phyloP scores from a whole-genome alignment of 1,140 invertebrate species.

The Anthonomus grandis region DNA sequence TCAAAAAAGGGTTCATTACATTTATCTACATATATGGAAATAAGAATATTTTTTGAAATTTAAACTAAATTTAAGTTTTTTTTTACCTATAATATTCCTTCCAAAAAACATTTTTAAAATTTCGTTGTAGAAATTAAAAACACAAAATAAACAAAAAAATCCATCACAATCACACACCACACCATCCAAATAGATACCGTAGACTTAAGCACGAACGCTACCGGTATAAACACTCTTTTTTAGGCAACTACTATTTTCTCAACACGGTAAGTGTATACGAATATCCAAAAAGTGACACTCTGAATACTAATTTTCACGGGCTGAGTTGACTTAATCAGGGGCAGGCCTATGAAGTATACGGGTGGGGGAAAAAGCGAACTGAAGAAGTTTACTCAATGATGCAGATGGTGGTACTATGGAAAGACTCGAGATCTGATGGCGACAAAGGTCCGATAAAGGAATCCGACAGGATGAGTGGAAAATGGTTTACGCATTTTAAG shows the following conservation, averaged over 20 bases:
- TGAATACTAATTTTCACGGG: constrained; percentile 23
- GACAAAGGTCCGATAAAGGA: constrained; percentile 7
- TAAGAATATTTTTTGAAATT: too few relatives aligned
- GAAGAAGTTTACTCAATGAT: background rate
- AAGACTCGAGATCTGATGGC: too few relatives aligned
- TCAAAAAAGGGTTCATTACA: too few relatives aligned
- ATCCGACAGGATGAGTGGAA: constrained; percentile 26
- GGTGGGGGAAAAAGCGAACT: too few relatives aligned
- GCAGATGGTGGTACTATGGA: constrained; percentile 3
- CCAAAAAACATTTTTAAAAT: too few relatives aligned
- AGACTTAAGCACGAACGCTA: background rate
- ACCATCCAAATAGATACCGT: background rate
- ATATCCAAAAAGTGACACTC: constrained; percentile 15
- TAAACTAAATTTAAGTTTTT: too few relatives aligned
- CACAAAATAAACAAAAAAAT: too few relatives aligned
- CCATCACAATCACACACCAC: too few relatives aligned
- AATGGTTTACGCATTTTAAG: constrained; percentile 18
- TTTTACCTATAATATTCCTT: too few relatives aligned
- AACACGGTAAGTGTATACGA: constrained; percentile 8
- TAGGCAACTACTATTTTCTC: constrained; percentile 6
- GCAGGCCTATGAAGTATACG: constrained; percentile 2
- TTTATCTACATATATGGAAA: too few relatives aligned
- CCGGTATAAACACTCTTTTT: constrained; percentile 5
- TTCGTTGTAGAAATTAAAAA: too few relatives aligned
- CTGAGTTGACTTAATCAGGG: background rate